Conservation (phyloP, 2,797 vertebrate genomes). For the Petrocephalus schoutedeni region DNA sequence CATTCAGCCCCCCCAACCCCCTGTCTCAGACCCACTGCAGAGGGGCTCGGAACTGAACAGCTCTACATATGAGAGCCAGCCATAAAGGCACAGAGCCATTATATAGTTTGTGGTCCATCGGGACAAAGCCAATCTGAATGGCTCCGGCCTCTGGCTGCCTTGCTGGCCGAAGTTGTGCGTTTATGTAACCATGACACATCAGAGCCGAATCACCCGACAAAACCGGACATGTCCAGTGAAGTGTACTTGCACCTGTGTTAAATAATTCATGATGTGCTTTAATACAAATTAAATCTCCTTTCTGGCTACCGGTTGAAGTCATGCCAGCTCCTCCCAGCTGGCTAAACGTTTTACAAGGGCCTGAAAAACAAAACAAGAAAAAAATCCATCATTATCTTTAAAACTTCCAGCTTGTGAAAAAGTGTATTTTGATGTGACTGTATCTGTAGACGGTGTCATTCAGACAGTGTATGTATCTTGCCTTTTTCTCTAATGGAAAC, state of each 20-base stretch:
- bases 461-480: neutral
- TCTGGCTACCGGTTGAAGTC: neutral
- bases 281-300: neutral
- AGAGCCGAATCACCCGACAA: neutral
- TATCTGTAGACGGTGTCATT: neutral
- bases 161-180: too few relatives aligned
- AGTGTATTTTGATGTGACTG: neutral
- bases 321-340: neutral
- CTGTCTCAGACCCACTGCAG: neutral
- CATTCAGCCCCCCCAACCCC: neutral
- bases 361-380: neutral
- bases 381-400: neutral
- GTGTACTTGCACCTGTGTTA: neutral
- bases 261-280: constrained; percentile 4
- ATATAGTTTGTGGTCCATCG: neutral
- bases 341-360: neutral
- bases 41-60: neutral
- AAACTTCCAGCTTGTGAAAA: neutral
- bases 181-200: neutral
- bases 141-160: neutral
- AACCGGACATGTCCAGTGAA: neutral
- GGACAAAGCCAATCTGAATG: neutral
- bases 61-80: neutral
- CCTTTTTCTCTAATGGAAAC: neutral
- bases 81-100: neutral